phyloP scores from a whole-genome alignment of 2,113 vertebrate species.

The Recurvirostra avosetta region DNA sequence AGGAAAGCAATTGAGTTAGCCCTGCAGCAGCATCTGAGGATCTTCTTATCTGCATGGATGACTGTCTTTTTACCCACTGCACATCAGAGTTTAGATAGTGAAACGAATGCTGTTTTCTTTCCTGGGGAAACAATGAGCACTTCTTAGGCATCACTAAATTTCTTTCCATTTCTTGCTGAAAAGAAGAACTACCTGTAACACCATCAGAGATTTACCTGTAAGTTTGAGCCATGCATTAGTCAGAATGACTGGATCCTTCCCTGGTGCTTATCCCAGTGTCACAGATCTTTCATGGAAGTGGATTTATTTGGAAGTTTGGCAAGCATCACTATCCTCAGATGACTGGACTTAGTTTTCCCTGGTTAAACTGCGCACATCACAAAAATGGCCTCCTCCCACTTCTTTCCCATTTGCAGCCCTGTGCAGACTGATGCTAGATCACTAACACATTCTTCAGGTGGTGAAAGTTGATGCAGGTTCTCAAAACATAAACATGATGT shows the following conservation, averaged over 20 bases:
- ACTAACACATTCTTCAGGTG: not conserved
- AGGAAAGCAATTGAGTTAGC: conserved; percentile 50
- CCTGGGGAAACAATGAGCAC: not conserved
- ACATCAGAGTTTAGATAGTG: not conserved
- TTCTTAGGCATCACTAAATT: not conserved
- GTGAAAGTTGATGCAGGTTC: not conserved
- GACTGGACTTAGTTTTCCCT: not conserved
- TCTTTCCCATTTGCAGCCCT: not conserved
- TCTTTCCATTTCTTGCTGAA: not conserved
- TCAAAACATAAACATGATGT: not conserved
- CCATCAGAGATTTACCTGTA: not conserved
- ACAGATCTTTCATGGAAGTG: not conserved
- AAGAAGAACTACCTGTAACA: not conserved
- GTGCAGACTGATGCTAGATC: not conserved
- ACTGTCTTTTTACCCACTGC: not conserved
- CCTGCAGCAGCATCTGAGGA: conserved; percentile 37
- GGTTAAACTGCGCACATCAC: not conserved
- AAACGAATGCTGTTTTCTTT: not conserved
- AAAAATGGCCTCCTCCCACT: not conserved
- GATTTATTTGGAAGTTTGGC: not conserved
- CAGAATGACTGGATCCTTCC: not conserved
- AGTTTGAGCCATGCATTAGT: not conserved
- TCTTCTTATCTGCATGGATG: conserved; percentile 47
- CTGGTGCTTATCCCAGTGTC: not conserved
- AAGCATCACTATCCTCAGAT: not conserved